Base-by-base conservation (phyloP, 2,113 vertebrate genomes). In the Phyllostomus hastatus region DNA sequence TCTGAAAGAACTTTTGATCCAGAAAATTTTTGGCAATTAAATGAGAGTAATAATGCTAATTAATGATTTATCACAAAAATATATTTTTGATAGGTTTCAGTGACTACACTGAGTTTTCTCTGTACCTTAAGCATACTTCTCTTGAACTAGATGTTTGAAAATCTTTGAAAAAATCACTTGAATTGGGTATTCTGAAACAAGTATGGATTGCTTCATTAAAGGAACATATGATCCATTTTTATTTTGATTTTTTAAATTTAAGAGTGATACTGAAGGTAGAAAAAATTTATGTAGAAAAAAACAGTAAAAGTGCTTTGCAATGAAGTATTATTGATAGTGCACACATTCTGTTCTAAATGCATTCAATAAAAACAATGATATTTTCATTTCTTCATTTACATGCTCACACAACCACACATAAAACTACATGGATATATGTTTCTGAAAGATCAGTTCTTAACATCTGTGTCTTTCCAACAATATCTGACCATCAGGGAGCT, bases 401-500 rank as follows among this genome's bases (percentile, higher is more conserved):
- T 94, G 17, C 7, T 78, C 79, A 54, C 38, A 24, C 82, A 91
- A n/a, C 16, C 43, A 76, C 61, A 76, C 19, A 75, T 26, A 87
- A 89, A 95, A 2, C 84, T 48, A 72, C 69, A 97, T 38, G 75
- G 46, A 96, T 54, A 92, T 59, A 48, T 52, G 1, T 79, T 92
- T 96, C 89, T 95, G 80, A 97, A 95, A 82, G 79, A 95, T 97
- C 76, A 92, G 16, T 97, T 98, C 73, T 95, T 91, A 98, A 95
- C 96, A 97, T 98, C 97, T 98, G 98, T 97, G 96, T 96, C 97
- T 98, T 98, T 87, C 91, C 88, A 97, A 95, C 91, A 96, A 94
- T 97, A 92, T 96, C 54, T 98, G 97, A 98, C 97, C 93, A 1
- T 98, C 97, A 97, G 97, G 97, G 96, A 98, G 7, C 82, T 95